Evolutionary conservation across 2,797 vertebrate genomes (phyloP).

Genomic region (Florisuga fusca): DNA sequence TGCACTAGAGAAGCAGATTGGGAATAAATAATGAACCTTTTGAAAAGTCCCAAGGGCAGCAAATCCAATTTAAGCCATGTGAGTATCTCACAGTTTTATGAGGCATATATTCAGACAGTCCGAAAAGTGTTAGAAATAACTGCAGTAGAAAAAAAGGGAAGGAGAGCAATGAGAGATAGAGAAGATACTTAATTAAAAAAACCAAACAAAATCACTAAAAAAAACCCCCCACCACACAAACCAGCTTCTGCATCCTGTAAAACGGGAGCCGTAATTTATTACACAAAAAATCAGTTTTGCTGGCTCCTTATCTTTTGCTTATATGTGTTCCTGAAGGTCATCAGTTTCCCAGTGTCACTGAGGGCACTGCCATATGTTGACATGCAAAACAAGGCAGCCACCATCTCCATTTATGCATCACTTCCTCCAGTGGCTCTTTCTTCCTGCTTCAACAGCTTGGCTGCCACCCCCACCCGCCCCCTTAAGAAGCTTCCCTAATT

Average conservation of each 20-base stretch:
- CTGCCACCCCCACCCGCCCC: constrained; percentile 46
- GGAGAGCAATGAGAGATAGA: neutral
- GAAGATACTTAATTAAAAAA: neutral
- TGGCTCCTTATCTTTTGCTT: neutral
- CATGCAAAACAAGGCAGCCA: constrained; percentile 63
- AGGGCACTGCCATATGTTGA: neutral
- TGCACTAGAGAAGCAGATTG: neutral
- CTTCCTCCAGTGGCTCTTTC: constrained; percentile 82
- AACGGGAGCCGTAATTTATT: neutral
- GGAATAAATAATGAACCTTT: neutral
- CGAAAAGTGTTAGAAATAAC: neutral
- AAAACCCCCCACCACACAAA: no score
- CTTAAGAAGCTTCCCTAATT: constrained; percentile 66
- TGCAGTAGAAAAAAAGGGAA: neutral
- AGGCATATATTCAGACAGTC: neutral
- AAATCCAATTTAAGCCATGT: neutral
- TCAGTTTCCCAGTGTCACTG: neutral
- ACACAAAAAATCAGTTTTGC: neutral
- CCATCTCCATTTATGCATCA: constrained; percentile 80
- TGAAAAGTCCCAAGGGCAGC: neutral
- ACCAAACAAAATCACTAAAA: no score
- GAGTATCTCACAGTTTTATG: neutral
- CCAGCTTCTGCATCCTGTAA: neutral
- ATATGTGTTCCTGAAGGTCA: neutral
- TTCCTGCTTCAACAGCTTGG: constrained; percentile 82